These are phyloP conservation scores for Aldabrachelys gigantea DNA, from an alignment of 2,113 vertebrate genomes.

Conservation along the genomic window DNA sequence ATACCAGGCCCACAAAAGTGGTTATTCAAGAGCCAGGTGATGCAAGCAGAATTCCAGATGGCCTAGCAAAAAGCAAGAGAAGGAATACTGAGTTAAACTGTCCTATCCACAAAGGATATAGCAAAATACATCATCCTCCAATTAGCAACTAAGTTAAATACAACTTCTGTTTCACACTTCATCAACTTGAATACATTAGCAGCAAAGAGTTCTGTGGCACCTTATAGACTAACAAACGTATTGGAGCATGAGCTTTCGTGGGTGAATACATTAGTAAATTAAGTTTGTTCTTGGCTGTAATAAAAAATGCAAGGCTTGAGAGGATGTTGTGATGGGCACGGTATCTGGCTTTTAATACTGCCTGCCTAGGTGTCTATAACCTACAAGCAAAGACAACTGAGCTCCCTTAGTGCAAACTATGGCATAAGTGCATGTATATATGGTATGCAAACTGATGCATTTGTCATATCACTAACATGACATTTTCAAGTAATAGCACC, in stretches of 20 bases:
- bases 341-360: background rate
- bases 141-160: background rate
- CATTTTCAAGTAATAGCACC: background rate
- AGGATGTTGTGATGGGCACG: background rate
- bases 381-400: background rate
- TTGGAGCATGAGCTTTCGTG: no score
- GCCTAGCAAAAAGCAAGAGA: background rate
- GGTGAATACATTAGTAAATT: background rate
- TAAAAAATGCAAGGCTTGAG: background rate
- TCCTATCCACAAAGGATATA: conserved; percentile 14
- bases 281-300: background rate
- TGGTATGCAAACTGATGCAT: background rate
- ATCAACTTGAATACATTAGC: background rate
- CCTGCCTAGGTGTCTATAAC: background rate
- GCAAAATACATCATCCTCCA: background rate
- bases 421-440: background rate
- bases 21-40: conserved; percentile 35
- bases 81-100: background rate
- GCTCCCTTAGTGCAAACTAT: background rate
- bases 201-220: no score
- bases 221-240: no score
- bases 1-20: conserved; percentile 72
- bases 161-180: conserved; percentile 6
- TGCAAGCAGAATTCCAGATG: background rate
- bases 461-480: background rate